These are phyloP conservation scores for Aulostomus chinensis DNA, from an alignment of 2,797 vertebrate species.

Conservation along the genomic window DNA sequence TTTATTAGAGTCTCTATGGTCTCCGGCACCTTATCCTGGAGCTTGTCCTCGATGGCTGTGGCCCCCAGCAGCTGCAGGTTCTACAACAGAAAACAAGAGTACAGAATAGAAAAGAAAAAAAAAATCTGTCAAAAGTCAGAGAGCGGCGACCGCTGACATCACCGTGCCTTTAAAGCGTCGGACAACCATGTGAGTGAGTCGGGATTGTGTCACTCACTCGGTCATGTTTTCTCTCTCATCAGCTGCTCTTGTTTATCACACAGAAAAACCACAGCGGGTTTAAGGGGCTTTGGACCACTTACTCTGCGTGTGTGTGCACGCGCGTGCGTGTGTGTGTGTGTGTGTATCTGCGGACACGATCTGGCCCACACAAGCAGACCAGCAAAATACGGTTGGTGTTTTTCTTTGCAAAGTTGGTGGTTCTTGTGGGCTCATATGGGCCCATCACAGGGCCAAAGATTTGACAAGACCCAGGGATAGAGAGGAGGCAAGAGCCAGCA, in stretches of 20 bases:
- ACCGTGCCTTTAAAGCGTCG: slow-evolving; percentile 54
- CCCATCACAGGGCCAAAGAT: slow-evolving; percentile 41
- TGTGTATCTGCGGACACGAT: slow-evolving; percentile 17
- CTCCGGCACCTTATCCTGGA: slow-evolving; percentile 97
- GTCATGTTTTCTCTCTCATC: slow-evolving; percentile 43
- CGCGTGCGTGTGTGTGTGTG: slow-evolving; percentile 9
- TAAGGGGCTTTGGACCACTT: slow-evolving; percentile 36
- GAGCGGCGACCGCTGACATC: slow-evolving; percentile 23
- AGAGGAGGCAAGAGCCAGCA: slow-evolving; percentile 49
- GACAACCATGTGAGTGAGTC: slow-evolving; percentile 53
- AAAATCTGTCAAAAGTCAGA: slow-evolving; percentile 4
- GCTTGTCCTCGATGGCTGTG: slow-evolving; percentile 97
- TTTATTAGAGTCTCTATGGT: slow-evolving; percentile 98
- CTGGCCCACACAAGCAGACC: slow-evolving; percentile 40
- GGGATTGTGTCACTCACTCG: slow-evolving; percentile 49
- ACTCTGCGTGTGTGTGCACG: slow-evolving; percentile 14
- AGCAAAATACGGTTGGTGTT: slow-evolving; percentile 42
- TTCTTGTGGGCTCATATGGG: slow-evolving; percentile 39
- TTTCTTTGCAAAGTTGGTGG: slow-evolving; percentile 54
- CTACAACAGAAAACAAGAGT: slow-evolving; percentile 62
- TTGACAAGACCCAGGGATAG: slow-evolving; percentile 62
- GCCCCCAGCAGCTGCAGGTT: slow-evolving; percentile 96
- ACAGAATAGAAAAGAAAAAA: slow-evolving; percentile 1
- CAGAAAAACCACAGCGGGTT: slow-evolving; percentile 37
- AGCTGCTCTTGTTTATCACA: slow-evolving; percentile 61